Evolutionary conservation across 2,797 vertebrate genomes (phyloP), one percentile per base, ranked within the genome.

Genomic region (Enteromius anoplus): DNA sequence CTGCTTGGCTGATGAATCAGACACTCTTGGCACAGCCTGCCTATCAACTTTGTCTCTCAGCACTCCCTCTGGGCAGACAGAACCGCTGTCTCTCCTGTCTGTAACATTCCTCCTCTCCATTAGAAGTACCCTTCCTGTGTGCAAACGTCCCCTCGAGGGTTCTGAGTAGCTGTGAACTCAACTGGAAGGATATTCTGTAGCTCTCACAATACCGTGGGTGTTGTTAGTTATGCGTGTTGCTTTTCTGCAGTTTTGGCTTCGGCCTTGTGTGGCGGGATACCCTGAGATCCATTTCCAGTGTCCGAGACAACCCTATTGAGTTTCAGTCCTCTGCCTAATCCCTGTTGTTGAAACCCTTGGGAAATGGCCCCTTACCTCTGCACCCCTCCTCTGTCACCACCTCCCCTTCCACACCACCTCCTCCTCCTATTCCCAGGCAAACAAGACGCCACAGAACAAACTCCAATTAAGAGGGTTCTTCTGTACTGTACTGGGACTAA

Each of bases 311-410:
- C 71, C 81, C 91, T 92, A 92, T 93, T 93, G 91, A 92, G 91
- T 92, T 92, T 92, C 90, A 84, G 87, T 88, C 89, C 89, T 82
- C 87, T 75, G 88, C 88, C 90, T 95, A 95, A 95, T 95, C 93
- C 93, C n/a, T 58, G 89, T 92, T 94, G 93, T 93, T 93, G 90
- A 93, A 91, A 93, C 92, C 91, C 93, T 95, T 95, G 93, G 94
- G 93, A 95, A 94, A 93, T 84, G 84, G 81, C 87, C 85, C 66
- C 60, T 84, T 78, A 85, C 86, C 80, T 87, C 86, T 83, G 85
- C 81, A 86, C 84, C 72, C 76, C 73, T 81, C 45, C 76, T 72
- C 7, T 66, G 70, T 81, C 71, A 80, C 68, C 68, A 78, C 51
- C 58, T 80, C 47, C 83, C 84, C 55, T 64, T 81, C 19, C 19